Conservation (phyloP, 2,888 invertebrate species). For the Apamea sordens region DNA sequence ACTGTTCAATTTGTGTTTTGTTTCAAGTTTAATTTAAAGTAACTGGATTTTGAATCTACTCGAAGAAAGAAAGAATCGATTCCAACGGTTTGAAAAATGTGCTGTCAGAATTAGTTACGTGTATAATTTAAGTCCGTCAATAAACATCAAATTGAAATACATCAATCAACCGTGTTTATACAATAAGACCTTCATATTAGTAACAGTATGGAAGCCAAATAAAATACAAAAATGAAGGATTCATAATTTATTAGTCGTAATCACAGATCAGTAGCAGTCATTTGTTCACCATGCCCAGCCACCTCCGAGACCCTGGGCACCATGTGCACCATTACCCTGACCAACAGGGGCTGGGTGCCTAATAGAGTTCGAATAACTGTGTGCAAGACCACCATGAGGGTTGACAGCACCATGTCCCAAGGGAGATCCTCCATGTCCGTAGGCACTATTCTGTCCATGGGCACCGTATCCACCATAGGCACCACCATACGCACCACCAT, state of each 20-base stretch:
- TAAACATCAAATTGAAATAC: conserved; percentile 5
- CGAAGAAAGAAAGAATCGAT: conserved; percentile 3
- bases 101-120: conserved; percentile 17
- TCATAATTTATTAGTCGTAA: conserved; percentile 62
- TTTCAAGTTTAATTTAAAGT: conserved; percentile 11
- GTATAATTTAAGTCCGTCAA: conserved; percentile 6
- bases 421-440: conserved; percentile 37
- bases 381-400: conserved; percentile 62
- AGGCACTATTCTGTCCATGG: conserved; percentile 47
- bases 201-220: conserved; percentile 9
- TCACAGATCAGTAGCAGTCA: conserved; percentile 63
- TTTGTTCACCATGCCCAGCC: conserved; percentile 58
- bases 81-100: conserved; percentile 12
- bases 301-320: conserved; percentile 53
- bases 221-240: conserved; percentile 25
- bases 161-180: conserved; percentile 31
- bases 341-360: conserved; percentile 51
- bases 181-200: not conserved
- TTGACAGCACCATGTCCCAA: conserved; percentile 44
- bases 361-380: conserved; percentile 60
- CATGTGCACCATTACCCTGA: conserved; percentile 55
- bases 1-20: not conserved
- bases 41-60: not conserved
- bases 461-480: conserved; percentile 51
- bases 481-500: conserved; percentile 55